Evolutionary conservation across 2,888 invertebrate genomes (phyloP), one percentile per base, ranked within the genome.

Genomic region (Muscina levida): DNA sequence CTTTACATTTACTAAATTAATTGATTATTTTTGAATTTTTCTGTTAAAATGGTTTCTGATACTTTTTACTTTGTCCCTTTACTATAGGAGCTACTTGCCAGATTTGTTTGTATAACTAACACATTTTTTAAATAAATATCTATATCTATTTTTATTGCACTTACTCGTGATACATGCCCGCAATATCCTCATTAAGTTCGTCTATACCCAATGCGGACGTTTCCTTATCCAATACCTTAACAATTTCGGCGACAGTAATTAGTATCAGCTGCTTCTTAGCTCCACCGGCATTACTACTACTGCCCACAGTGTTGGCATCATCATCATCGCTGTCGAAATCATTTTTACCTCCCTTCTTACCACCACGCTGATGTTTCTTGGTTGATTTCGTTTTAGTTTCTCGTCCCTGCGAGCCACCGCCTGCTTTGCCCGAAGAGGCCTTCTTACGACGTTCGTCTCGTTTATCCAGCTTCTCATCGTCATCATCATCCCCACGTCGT

Each of bases 351-450:
- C 92, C 92, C 86, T 92, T 92, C 86, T 92, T 93, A 3, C 85
- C 85, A 39, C 89, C 92, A 86, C 90, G 91, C 79, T 90, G 90
- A 88, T 94, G 94, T 91, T 97, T 98, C 87, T 98, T 98, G 0
- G 95, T 95, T 1, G 97, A 95, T 88, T 97, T 98, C 0, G 97
- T 98, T 92, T 97, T 98, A 0, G 97, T 97, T 92, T 98, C 98
- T 46, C 98, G 92, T 0, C 98, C 98, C 89, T 98, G 98, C 11
- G 95, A 93, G 1, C 98, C 98, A 15, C 98, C 97, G 13, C 98
- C 98, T 65, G 94, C 94, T 92, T 97, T 98, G 1, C 97, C 97
- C 26, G 94, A 93, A 4, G 95, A 91, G 1, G 97, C 97, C 89
- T 97, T 97, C 87, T 96, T 96, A 77, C 97, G 93, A 11, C 98